Evolutionary conservation across 2,113 vertebrate species (phyloP).

Genomic region (Coryphaenoides rupestris): DNA sequence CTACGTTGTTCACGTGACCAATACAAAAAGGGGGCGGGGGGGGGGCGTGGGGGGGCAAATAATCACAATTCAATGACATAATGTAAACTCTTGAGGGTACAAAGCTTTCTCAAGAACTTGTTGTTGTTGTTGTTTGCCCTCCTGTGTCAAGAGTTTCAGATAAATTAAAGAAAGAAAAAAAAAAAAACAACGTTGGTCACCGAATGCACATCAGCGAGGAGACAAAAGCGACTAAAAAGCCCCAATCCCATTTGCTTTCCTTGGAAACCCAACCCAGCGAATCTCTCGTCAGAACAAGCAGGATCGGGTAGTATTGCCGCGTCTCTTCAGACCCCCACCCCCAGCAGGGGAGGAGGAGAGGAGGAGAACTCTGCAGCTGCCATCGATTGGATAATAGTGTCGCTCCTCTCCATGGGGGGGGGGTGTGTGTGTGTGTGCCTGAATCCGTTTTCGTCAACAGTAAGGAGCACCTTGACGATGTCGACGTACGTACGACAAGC

Average conservation of each 20-base stretch:
- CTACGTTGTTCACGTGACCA: slow-evolving; percentile 74
- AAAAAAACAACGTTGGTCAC: slow-evolving; percentile 66
- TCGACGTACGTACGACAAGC: slow-evolving; percentile 49
- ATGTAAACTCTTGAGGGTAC: slow-evolving; percentile 69
- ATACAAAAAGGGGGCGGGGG: slow-evolving; percentile 69
- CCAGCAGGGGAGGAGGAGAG: slow-evolving; percentile 53
- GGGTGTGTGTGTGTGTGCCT: no score
- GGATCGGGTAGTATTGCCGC: slow-evolving; percentile 81
- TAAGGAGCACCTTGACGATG: slow-evolving; percentile 53
- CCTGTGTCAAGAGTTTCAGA: slow-evolving; percentile 59
- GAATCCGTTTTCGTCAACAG: slow-evolving; percentile 56
- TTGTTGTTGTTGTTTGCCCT: slow-evolving; percentile 41
- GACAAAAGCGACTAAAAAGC: slow-evolving; percentile 51
- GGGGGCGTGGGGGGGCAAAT: no score
- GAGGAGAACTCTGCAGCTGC: slow-evolving; percentile 72
- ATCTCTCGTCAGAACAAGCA: slow-evolving; percentile 69
- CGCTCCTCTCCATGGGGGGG: slow-evolving; percentile 68
- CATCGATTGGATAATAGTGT: slow-evolving; percentile 67
- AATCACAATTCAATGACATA: slow-evolving; percentile 66
- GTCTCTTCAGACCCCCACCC: slow-evolving; percentile 63
- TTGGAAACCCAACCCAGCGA: slow-evolving; percentile 42
- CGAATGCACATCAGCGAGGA: slow-evolving; percentile 75
- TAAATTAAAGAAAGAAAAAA: slow-evolving; percentile 37
- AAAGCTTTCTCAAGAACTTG: slow-evolving; percentile 29
- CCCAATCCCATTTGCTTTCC: slow-evolving; percentile 56